Conservation (phyloP, 2,113 vertebrate genomes). For the Sclerurus mexicanus region DNA sequence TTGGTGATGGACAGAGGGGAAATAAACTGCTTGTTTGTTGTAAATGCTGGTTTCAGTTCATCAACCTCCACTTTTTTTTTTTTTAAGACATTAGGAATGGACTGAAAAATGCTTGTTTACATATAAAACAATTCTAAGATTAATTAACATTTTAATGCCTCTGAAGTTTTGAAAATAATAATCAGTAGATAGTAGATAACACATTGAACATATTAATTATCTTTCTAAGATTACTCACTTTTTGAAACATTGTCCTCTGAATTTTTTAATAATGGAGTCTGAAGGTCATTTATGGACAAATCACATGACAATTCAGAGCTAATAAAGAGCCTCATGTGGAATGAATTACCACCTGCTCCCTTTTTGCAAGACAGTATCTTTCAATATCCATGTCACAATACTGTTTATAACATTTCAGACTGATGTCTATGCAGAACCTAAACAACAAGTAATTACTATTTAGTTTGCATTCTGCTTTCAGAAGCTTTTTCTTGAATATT, state of each 20-base stretch:
- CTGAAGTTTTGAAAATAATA: not conserved
- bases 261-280: not conserved
- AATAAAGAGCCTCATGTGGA: not conserved
- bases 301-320: not conserved
- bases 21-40: not conserved
- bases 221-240: not conserved
- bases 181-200: not conserved
- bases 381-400: not conserved
- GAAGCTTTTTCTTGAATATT: not conserved
- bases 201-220: not conserved
- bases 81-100: not conserved
- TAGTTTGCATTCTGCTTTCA: not conserved
- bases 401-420: not conserved
- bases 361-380: not conserved
- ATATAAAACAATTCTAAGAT: not conserved
- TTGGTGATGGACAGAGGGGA: fast-evolving
- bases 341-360: not conserved
- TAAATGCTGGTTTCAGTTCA: not conserved
- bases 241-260: not conserved
- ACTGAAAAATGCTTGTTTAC: not conserved
- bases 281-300: not conserved
- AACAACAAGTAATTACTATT: not conserved
- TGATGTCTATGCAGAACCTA: not conserved
- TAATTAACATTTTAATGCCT: not conserved
- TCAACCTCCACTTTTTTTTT: not conserved